phyloP scores from a whole-genome alignment of 1,140 invertebrate genomes.

The Macrocentrus cingulum region DNA sequence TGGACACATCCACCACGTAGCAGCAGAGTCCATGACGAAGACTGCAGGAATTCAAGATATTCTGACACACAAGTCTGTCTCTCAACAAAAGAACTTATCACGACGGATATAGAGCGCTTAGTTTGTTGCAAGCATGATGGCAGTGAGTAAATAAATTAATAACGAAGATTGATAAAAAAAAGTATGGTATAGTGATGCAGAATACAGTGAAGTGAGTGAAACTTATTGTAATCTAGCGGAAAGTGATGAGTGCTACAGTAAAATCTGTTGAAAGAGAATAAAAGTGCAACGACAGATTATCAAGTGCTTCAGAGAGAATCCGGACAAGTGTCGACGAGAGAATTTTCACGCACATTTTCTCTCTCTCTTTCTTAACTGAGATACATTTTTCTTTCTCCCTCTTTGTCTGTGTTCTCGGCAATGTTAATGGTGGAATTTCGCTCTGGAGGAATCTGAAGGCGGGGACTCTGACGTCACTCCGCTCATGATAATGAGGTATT shows the following conservation, averaged over 20 bases:
- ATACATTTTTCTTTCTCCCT: constrained; percentile 4
- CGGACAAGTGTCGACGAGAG: constrained; percentile 1
- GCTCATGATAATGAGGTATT: constrained; percentile 79
- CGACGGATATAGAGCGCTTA: too few species aligned
- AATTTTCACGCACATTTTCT: background rate
- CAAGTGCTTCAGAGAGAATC: background rate
- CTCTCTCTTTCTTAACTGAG: background rate
- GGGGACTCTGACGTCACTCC: constrained; percentile 73
- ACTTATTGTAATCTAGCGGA: background rate
- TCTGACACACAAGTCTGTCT: background rate
- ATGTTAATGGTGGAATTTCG: constrained; percentile 70
- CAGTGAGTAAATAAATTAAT: constrained; percentile 9
- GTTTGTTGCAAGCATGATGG: too few species aligned
- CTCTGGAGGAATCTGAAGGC: constrained; percentile 68
- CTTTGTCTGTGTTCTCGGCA: constrained; percentile 28
- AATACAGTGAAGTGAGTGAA: constrained; percentile 21
- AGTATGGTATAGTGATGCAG: constrained; percentile 3
- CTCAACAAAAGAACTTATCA: too few species aligned
- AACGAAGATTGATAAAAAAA: constrained; percentile 6
- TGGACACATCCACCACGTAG: background rate
- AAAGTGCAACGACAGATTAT: background rate
- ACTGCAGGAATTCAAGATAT: background rate
- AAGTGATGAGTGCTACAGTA: constrained; percentile 14
- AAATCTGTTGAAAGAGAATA: background rate
- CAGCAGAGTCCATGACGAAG: background rate